A percentile compares a stretch with the other conserved stretches of the same genome.
Conservation (phyloP, 2,797 vertebrate species). For the Pangasius mekongensis region DNA sequence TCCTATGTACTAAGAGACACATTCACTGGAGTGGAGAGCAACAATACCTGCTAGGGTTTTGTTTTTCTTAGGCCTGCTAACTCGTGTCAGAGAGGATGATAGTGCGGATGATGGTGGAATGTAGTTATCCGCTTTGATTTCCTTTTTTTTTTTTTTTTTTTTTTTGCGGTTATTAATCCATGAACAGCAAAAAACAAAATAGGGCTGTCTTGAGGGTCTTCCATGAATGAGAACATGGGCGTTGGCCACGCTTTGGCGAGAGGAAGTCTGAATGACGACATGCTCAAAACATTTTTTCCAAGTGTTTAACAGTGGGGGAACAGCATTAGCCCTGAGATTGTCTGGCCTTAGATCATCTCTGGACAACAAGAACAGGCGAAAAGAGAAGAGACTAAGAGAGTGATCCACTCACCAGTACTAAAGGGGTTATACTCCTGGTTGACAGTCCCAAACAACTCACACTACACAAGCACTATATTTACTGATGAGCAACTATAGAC, state of each 20-base stretch:
- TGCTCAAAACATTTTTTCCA: conserved; percentile 42
- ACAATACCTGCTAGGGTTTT: background rate
- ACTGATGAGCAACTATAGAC: background rate
- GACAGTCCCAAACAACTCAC: background rate
- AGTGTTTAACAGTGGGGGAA: conserved; percentile 13
- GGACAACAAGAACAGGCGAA: background rate
- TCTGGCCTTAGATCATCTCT: background rate
- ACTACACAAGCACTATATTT: background rate
- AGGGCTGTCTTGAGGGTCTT: conserved; percentile 39
- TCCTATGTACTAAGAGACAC: background rate
- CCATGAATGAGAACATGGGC: conserved; percentile 42
- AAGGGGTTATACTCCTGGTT: conserved; percentile 16
- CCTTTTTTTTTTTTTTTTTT: too few species aligned
- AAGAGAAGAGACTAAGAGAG: background rate
- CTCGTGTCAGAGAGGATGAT: background rate
- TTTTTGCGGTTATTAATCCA: conserved; percentile 2
- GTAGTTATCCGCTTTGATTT: background rate
- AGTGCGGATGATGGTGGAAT: background rate
- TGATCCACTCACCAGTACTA: conserved; percentile 12
- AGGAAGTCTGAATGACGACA: conserved; percentile 45
- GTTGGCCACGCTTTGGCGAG: conserved; percentile 42
- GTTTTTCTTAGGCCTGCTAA: background rate
- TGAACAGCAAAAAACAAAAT: conserved; percentile 21
- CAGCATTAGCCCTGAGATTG: background rate
- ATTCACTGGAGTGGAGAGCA: background rate